Base-by-base conservation (phyloP, 2,888 invertebrate genomes). In the Xylota segnis region DNA sequence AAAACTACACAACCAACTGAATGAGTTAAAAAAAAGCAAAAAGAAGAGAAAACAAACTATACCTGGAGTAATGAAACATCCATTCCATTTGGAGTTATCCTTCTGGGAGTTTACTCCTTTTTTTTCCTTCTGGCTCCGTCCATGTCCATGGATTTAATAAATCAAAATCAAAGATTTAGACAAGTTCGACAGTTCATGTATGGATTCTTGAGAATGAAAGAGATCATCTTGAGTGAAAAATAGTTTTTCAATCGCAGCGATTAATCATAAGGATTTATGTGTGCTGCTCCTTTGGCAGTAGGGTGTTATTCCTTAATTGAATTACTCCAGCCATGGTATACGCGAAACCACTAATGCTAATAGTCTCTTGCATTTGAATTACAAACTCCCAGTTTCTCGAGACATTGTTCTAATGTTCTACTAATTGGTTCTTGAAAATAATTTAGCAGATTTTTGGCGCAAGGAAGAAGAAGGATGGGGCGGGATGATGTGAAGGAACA, bases 261-360 rank as follows among this genome's bases (percentile, higher is more conserved):
- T 84, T 71, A 54, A 81, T 84, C 84, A 84, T 71, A 40, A 32
- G 52, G 79, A 75, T 75, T 84, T 84, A 84, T 79, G 68, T 63
- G 14, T 76, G 43, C 61, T 47, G 54, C 54, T 66, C 16, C 37
- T 74, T 50, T 59, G n/a, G 12, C 18, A 27, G 59, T 12, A 43
- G 4, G 40, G 3, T 14, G 23, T 40, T 65, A 14, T 50, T 66
- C 12, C 34, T 52, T 79, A 71, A 79, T 79, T 70, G 68, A 75
- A 75, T 79, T 65, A 58, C 59, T 58, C 16, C 68, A 23, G 56
- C 16, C 27, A 18, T 14, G 12, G 32, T 34, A 18, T 29, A 7
- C 16, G 23, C 3, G 43, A 63, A 65, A 72, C 18, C 32, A 32
- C 52, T 40, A 65, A 47, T 47, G 27, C 63, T 59, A 61, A 72